Evolutionary conservation across 2,888 invertebrate species (phyloP).

Genomic region (Callosobruchus maculatus): DNA sequence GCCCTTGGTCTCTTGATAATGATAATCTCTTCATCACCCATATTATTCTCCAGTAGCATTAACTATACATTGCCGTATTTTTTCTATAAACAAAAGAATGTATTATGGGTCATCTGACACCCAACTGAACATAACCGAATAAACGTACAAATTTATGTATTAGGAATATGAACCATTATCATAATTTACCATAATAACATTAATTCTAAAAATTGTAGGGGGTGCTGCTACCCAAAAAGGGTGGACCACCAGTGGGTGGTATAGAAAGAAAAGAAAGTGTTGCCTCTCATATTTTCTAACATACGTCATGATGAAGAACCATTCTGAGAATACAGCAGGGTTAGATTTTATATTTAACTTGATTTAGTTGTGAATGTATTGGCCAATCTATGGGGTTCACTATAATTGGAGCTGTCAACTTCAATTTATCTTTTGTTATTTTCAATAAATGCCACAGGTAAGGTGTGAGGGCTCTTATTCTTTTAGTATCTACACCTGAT

Average conservation of each 20-base stretch:
- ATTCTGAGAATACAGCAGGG: background rate
- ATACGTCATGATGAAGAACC: background rate
- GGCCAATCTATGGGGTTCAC: too few species aligned
- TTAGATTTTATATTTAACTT: background rate
- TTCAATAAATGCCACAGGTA: too few species aligned
- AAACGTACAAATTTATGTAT: conserved; percentile 15
- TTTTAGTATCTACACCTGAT: too few species aligned
- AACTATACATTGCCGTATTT: too few species aligned
- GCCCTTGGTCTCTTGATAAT: too few species aligned
- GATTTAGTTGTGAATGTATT: background rate
- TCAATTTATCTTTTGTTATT: too few species aligned
- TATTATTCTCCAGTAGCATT: too few species aligned
- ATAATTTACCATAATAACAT: conserved; percentile 31
- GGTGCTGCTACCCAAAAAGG: conserved; percentile 27
- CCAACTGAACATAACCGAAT: background rate
- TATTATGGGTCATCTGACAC: too few species aligned
- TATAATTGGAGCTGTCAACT: too few species aligned
- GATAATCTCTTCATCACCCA: too few species aligned
- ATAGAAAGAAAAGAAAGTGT: conserved; percentile 3
- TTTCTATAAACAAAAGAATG: too few species aligned
- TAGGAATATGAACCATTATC: conserved; percentile 18
- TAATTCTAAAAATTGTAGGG: conserved; percentile 18
- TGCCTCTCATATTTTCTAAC: background rate
- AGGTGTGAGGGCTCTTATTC: too few species aligned
- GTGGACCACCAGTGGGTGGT: conserved; percentile 23